phyloP scores from a whole-genome alignment of 2,113 vertebrate species.

The Pongo pygmaeus region DNA sequence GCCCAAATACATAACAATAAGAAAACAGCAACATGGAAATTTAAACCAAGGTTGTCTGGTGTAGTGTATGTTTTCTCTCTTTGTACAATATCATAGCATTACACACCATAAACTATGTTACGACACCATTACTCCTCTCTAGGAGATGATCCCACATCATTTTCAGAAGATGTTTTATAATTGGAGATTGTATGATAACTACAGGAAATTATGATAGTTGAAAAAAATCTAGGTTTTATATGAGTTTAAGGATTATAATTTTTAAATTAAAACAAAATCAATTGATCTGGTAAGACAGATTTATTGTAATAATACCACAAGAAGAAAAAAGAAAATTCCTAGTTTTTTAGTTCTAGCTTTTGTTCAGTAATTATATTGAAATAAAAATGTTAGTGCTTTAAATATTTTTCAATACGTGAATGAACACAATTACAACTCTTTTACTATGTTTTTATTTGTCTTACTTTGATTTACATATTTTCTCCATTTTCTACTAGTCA shows the following conservation, averaged over 20 bases:
- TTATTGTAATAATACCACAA: background rate
- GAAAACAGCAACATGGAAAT: background rate
- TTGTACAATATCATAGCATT: rapidly evolving
- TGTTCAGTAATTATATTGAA: background rate
- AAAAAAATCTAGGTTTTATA: background rate
- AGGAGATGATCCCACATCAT: too few species aligned
- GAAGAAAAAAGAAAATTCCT: background rate
- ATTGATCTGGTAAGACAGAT: background rate
- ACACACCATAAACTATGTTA: background rate
- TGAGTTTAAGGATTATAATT: background rate
- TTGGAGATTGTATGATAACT: background rate
- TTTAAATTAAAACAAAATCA: background rate
- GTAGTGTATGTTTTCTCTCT: rapidly evolving
- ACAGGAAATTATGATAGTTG: background rate
- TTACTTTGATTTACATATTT: background rate
- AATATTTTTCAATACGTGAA: background rate
- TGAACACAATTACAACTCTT: background rate
- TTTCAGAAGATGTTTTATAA: background rate
- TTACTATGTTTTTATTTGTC: background rate
- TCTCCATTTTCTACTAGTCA: background rate
- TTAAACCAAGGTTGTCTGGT: rapidly evolving
- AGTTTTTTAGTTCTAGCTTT: background rate
- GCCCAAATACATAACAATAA: background rate
- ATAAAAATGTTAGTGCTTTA: background rate
- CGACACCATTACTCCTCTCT: rapidly evolving